A percentile compares a stretch with the other conserved stretches of the same genome.
These are phyloP conservation scores for Ectropis crepuscularia DNA, from an alignment of 2,888 invertebrate genomes.

Conservation along the genomic window DNA sequence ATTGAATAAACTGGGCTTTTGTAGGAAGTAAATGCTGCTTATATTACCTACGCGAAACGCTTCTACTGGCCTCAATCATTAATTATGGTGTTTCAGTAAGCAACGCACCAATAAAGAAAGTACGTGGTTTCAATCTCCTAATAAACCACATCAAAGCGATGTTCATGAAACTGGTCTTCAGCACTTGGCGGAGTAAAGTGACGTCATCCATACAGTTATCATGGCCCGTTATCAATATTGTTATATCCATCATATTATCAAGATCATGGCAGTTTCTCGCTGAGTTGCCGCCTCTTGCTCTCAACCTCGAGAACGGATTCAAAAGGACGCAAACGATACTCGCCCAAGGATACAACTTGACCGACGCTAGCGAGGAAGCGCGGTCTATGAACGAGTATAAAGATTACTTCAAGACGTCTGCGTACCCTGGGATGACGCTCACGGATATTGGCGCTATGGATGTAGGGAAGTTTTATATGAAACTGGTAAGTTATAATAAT, in stretches of 20 bases:
- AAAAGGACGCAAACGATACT: conserved; percentile 66
- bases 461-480: conserved; percentile 71
- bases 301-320: conserved; percentile 81
- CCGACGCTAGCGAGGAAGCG: conserved; percentile 56
- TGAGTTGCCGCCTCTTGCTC: conserved; percentile 84
- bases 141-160: conserved; percentile 75
- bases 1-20: too few relatives aligned
- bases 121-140: conserved; percentile 65
- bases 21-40: too few relatives aligned
- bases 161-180: conserved; percentile 73
- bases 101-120: conserved; percentile 66
- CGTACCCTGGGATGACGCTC: conserved; percentile 61
- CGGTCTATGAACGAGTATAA: conserved; percentile 66
- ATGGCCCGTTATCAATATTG: conserved; percentile 75
- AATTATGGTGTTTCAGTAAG: conserved; percentile 57
- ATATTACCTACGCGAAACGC: too few relatives aligned
- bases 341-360: conserved; percentile 55
- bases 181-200: conserved; percentile 70
- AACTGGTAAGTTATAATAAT: conserved; percentile 74
- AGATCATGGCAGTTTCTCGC: conserved; percentile 76
- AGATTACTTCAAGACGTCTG: conserved; percentile 63
- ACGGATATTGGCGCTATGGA: conserved; percentile 65
- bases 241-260: conserved; percentile 70
- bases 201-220: conserved; percentile 71
- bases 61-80: background rate